These are phyloP conservation scores for Garra rufa DNA, from an alignment of 2,113 vertebrate species.

Conservation along the genomic window DNA sequence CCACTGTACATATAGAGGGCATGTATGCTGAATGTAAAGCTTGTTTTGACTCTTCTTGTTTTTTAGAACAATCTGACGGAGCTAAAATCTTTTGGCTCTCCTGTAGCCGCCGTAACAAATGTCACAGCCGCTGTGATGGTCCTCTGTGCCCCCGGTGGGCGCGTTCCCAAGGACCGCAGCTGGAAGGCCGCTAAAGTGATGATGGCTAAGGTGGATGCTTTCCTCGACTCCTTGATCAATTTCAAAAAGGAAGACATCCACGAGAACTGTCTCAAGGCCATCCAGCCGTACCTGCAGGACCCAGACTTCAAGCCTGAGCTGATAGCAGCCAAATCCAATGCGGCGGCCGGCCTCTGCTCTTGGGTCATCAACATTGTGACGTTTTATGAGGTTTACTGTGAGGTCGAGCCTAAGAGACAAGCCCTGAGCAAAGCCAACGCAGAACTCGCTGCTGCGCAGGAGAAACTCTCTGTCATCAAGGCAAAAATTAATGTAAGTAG, in stretches of 20 bases:
- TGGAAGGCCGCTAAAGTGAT: slow-evolving; percentile 90
- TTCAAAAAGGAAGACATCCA: slow-evolving; percentile 96
- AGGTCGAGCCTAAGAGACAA: slow-evolving; percentile 93
- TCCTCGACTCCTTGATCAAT: slow-evolving; percentile 87
- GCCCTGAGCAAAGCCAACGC: slow-evolving; percentile 85
- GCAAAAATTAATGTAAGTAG: slow-evolving; percentile 87
- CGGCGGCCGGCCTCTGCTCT: slow-evolving; percentile 92
- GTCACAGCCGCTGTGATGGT: slow-evolving; percentile 93
- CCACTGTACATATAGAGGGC: no score
- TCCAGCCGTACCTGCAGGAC: slow-evolving; percentile 89
- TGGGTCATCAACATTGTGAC: slow-evolving; percentile 93
- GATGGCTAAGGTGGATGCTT: slow-evolving; percentile 90
- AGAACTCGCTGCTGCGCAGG: slow-evolving; percentile 86
- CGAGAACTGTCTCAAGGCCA: slow-evolving; percentile 88
- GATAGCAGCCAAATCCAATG: slow-evolving; percentile 84
- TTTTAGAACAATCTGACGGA: slow-evolving; percentile 93
- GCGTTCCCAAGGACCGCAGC: slow-evolving; percentile 90
- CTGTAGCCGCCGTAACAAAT: slow-evolving; percentile 87
- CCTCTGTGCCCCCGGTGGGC: slow-evolving; percentile 82
- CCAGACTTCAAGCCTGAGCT: slow-evolving; percentile 87
- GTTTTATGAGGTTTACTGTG: slow-evolving; percentile 88
- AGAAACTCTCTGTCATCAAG: slow-evolving; percentile 87
- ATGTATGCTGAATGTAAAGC: background rate
- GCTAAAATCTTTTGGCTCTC: slow-evolving; percentile 91
- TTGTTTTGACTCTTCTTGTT: slow-evolving; percentile 47